These are phyloP conservation scores for Drosophila orena DNA, from an alignment of 1,140 invertebrate genomes.

Conservation along the genomic window DNA sequence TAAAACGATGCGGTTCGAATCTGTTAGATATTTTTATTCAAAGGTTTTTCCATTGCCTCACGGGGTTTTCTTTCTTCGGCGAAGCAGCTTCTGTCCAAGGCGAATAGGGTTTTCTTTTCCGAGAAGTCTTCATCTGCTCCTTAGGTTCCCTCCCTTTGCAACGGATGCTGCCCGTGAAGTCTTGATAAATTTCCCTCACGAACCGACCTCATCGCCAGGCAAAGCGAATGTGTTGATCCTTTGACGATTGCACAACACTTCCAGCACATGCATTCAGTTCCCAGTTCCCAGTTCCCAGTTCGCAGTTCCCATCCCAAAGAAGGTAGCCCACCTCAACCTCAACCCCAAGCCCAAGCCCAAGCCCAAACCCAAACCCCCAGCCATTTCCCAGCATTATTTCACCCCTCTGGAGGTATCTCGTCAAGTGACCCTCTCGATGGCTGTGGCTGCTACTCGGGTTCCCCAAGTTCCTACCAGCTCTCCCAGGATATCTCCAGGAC, in stretches of 20 bases:
- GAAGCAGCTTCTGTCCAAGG: not conserved
- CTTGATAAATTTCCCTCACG: slow-evolving; percentile 49
- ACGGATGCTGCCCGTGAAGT: slow-evolving; percentile 24
- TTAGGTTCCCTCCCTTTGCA: not conserved
- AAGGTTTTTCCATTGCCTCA: slow-evolving; percentile 10
- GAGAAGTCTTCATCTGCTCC: slow-evolving; percentile 10
- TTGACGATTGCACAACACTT: slow-evolving; percentile 75
- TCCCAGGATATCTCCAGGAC: slow-evolving; percentile 13
- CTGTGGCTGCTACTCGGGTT: slow-evolving; percentile 41
- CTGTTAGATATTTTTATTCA: not conserved
- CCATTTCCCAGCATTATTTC: slow-evolving; percentile 9
- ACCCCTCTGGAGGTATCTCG: slow-evolving; percentile 52
- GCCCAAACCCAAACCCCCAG: not conserved
- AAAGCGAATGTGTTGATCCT: slow-evolving; percentile 69
- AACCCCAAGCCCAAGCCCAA: not conserved
- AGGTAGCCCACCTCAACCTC: not conserved
- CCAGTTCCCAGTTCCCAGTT: slow-evolving; percentile 11
- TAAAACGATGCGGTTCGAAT: not conserved
- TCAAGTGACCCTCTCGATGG: slow-evolving; percentile 65
- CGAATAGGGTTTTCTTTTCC: slow-evolving; percentile 2
- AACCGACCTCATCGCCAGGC: slow-evolving; percentile 33
- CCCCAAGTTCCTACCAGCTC: slow-evolving; percentile 14
- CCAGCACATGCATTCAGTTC: slow-evolving; percentile 58
- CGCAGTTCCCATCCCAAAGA: slow-evolving; percentile 2
- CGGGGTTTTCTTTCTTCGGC: not conserved